Percentiles rank a stretch among this genome's conserved stretches.
phyloP scores from a whole-genome alignment of 2,888 invertebrate genomes.

The Odontomyia ornata region DNA sequence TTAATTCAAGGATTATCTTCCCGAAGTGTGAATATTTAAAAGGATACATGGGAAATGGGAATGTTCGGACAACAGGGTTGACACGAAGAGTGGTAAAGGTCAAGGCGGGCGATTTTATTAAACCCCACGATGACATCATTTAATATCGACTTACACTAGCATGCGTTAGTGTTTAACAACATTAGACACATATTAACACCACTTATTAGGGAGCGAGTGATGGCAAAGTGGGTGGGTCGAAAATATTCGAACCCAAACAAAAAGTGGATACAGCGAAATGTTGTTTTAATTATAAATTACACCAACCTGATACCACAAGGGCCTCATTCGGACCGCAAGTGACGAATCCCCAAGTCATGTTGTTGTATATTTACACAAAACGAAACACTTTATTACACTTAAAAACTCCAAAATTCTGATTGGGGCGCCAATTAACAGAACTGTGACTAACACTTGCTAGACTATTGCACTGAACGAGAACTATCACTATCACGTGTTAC shows the following conservation, averaged over 20 bases:
- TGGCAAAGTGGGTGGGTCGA: background rate
- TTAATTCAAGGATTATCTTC: no score
- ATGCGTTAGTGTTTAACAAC: background rate
- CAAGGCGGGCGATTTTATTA: background rate
- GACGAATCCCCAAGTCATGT: conserved; percentile 87
- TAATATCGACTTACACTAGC: background rate
- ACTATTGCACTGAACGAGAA: background rate
- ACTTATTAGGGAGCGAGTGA: background rate
- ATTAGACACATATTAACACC: background rate
- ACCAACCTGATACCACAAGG: conserved; percentile 88
- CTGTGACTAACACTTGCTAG: background rate
- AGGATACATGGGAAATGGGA: no score
- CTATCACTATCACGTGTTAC: background rate
- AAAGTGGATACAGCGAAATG: background rate
- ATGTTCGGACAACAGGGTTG: no score
- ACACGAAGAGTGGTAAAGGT: background rate
- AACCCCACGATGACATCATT: conserved; percentile 21
- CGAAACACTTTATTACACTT: background rate
- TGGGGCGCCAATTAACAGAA: conserved; percentile 19
- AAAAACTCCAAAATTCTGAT: background rate
- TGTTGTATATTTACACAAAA: conserved; percentile 45
- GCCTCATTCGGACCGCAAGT: conserved; percentile 96
- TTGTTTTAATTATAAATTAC: background rate
- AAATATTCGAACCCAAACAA: background rate
- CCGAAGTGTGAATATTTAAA: no score